Evolutionary conservation across 2,888 invertebrate genomes (phyloP).

Genomic region (Lepidocyrtinus sp.): DNA sequence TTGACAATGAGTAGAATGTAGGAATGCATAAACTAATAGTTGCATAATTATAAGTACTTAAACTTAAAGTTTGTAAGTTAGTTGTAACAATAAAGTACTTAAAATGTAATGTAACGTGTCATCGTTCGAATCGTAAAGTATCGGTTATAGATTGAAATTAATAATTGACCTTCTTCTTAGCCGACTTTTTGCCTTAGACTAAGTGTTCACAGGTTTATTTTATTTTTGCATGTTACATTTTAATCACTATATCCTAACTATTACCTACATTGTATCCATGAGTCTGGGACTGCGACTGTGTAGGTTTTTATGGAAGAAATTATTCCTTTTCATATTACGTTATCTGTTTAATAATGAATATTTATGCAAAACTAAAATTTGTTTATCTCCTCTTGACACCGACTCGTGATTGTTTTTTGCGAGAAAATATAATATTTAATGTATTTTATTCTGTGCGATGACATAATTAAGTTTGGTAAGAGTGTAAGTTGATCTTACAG

Average conservation of each 20-base stretch:
- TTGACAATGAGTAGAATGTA: not conserved
- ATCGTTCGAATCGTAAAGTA: not conserved
- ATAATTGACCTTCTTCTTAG: not conserved
- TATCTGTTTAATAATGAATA: not conserved
- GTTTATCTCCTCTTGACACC: too few species aligned
- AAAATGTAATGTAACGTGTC: too few species aligned
- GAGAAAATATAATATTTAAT: not conserved
- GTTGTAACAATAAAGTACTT: too few species aligned
- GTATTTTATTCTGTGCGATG: not conserved
- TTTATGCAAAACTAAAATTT: too few species aligned
- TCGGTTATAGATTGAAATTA: not conserved
- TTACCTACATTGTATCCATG: not conserved
- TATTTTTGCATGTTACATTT: not conserved
- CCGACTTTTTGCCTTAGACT: not conserved
- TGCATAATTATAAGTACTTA: not conserved
- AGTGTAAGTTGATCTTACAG: slow-evolving; percentile 27
- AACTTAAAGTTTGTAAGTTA: too few species aligned
- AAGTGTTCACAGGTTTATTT: not conserved
- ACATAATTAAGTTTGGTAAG: not conserved
- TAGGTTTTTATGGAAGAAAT: not conserved
- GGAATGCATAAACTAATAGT: not conserved
- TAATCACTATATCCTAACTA: not conserved
- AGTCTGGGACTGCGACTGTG: not conserved
- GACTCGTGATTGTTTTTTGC: too few species aligned
- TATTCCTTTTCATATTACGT: not conserved